Percentiles rank a stretch among this genome's conserved stretches.
Evolutionary conservation across 2,113 vertebrate genomes (phyloP).

Genomic region (Neodontobutis hainanensis): DNA sequence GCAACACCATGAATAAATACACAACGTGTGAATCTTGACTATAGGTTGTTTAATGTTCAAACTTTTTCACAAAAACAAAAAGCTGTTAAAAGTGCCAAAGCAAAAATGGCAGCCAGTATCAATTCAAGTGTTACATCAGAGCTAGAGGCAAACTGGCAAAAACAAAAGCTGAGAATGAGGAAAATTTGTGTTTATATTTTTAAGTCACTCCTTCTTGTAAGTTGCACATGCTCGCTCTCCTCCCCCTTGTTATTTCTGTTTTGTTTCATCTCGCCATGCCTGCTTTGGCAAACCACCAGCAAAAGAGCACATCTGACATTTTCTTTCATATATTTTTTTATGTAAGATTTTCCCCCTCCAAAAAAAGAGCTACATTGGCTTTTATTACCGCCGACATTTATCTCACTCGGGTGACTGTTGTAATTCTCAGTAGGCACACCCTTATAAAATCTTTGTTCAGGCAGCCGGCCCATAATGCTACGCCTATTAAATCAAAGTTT

Average conservation of each 20-base stretch:
- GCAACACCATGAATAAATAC: no score
- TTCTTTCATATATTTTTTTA: constrained; percentile 1
- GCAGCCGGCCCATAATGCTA: constrained; percentile 14
- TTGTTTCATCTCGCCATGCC: background rate
- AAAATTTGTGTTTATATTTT: constrained; percentile 42
- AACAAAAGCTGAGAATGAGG: constrained; percentile 33
- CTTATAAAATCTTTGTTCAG: constrained; percentile 47
- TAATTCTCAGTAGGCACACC: constrained; percentile 36
- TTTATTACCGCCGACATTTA: constrained; percentile 58
- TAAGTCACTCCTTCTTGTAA: constrained; percentile 9
- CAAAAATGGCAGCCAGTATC: constrained; percentile 38
- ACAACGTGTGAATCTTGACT: background rate
- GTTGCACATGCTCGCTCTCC: constrained; percentile 16
- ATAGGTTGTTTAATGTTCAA: constrained; percentile 2
- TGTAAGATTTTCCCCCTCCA: no score
- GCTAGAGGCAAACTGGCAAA: constrained; percentile 24
- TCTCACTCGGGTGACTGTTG: constrained; percentile 42
- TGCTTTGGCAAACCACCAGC: constrained; percentile 11
- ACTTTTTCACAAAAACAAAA: constrained; percentile 7
- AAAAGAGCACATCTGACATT: constrained; percentile 8
- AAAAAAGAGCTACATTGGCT: constrained; percentile 39
- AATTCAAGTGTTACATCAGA: constrained; percentile 33
- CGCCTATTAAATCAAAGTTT: constrained; percentile 57
- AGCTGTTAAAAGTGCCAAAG: constrained; percentile 22
- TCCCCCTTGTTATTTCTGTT: constrained; percentile 18